Base-by-base conservation (phyloP, 2,888 invertebrate species). In the Xanthorhoe spadicearia region DNA sequence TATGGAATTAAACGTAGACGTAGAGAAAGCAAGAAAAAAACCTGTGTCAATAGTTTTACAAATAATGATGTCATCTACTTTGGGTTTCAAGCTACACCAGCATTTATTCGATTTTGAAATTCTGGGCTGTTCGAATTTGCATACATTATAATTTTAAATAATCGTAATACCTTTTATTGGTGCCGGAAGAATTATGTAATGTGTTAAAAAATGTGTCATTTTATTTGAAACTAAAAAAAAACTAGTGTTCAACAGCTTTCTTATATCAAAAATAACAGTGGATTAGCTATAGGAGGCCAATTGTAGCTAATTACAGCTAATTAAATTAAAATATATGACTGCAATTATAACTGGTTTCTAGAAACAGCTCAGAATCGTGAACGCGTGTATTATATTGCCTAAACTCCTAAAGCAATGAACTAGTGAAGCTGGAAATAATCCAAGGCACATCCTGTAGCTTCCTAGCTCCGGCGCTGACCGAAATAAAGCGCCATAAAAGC, bases 401-500 rank as follows among this genome's bases (percentile, higher is more conserved):
- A 38, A n/a, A n/a, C 13, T 13, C 13, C 38, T 43, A 43, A 43
- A 43, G 38, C 38, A 43, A 43, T 43, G 13, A 43, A 43, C 48
- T 15, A 48, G 38, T 18, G 10, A 3, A 19, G 43, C 52, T 53
- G 23, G 17, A 55, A 50, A 54, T 55, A 35, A 7, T 54, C 17
- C 48, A 38, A 38, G 28, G 10, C 43, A 59, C 70, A 66, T 68
- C 68, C 68, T 69, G 69, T 52, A n/a, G 13, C 15, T 59, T 67
- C 66, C 9, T 43, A 23, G 60, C 64, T 65, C 70, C 53, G 17
- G 38, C 53, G 38, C 35, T 35, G 65, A 72, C 81, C 78, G 75
- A 87, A 87, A 88, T 85, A 84, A 80, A 74, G 75, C 68, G 75
- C 83, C 85, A 83, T 87, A 87, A 86, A 88, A 82, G 82, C 83